These are phyloP conservation scores for Sphaeramia orbicularis DNA, from an alignment of 2,797 vertebrate species.

Conservation along the genomic window DNA sequence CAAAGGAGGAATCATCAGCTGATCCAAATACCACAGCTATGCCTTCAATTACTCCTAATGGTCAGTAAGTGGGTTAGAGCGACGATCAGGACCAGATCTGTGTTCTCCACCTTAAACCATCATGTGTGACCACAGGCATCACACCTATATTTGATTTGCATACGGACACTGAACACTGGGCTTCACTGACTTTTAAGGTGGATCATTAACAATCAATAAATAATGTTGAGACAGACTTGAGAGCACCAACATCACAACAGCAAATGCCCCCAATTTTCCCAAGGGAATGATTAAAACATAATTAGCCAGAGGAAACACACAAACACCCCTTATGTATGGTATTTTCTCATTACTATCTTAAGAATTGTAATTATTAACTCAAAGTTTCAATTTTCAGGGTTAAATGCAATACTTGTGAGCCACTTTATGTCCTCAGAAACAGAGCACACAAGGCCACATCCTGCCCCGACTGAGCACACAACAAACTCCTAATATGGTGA, in stretches of 20 bases:
- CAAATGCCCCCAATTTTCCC: no score
- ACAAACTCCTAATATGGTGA: conserved; percentile 87
- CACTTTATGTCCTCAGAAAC: neutral
- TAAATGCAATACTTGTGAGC: conserved; percentile 1
- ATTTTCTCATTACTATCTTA: no score
- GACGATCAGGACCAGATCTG: neutral
- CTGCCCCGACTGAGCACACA: conserved; percentile 72
- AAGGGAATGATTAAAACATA: no score
- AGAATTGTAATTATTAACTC: neutral
- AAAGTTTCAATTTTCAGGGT: conserved; percentile 11
- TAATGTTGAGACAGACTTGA: conserved; percentile 1
- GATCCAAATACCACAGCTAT: conserved; percentile 59
- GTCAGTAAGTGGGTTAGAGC: conserved; percentile 59
- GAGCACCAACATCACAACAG: conserved; percentile 8
- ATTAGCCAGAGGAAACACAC: no score
- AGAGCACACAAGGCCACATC: conserved; percentile 77
- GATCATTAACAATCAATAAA: conserved; percentile 15
- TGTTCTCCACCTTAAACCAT: neutral
- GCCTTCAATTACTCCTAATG: conserved; percentile 63
- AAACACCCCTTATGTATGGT: no score
- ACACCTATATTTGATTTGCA: neutral
- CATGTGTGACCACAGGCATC: neutral
- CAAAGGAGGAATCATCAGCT: conserved; percentile 54
- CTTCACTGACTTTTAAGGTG: conserved; percentile 9
- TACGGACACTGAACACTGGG: neutral